These are phyloP conservation scores for Mustelus asterias DNA, from an alignment of 2,113 vertebrate genomes.

Conservation along the genomic window DNA sequence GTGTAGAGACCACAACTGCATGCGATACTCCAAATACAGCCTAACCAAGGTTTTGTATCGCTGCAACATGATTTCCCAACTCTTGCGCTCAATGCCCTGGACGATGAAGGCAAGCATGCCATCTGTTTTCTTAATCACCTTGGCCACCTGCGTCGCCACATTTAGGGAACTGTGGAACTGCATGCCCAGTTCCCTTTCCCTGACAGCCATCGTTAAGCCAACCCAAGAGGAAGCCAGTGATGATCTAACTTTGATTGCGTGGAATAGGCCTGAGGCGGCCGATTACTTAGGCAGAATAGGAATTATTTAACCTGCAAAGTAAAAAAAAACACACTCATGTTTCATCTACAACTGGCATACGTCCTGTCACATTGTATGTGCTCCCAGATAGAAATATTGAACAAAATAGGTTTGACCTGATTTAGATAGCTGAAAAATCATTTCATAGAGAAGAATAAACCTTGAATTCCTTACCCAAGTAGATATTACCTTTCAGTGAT, in stretches of 20 bases:
- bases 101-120: too few species aligned
- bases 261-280: background rate
- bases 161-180: too few species aligned
- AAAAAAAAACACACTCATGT: background rate
- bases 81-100: too few species aligned
- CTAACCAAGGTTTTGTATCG: too few species aligned
- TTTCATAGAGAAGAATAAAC: background rate
- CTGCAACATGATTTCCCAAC: too few species aligned
- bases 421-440: conserved; percentile 1
- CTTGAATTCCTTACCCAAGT: background rate
- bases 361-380: background rate
- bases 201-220: background rate
- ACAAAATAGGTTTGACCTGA: background rate
- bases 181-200: too few species aligned
- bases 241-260: background rate
- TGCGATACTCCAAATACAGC: too few species aligned
- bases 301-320: background rate
- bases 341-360: background rate
- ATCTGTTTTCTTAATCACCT: too few species aligned
- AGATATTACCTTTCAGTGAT: background rate
- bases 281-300: background rate
- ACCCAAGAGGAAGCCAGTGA: background rate
- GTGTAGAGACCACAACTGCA: too few species aligned
- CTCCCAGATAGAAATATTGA: background rate
- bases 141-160: too few species aligned